These are phyloP conservation scores for Patagioenas fasciata DNA, from an alignment of 2,113 vertebrate species.

Conservation along the genomic window DNA sequence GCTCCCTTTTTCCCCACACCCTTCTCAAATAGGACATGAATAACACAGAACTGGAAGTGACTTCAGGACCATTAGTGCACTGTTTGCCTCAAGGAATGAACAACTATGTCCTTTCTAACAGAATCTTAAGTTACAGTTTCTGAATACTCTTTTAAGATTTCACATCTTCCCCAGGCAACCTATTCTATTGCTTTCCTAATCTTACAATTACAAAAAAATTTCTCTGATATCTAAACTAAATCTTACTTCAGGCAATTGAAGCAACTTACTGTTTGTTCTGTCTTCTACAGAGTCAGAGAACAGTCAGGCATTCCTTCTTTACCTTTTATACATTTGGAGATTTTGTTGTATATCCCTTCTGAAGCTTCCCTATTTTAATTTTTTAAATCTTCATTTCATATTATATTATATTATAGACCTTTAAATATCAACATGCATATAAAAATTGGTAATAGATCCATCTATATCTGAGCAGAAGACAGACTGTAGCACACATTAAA, in stretches of 20 bases:
- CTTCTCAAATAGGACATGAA: neutral
- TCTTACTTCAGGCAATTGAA: neutral
- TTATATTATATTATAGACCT: neutral
- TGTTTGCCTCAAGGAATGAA: neutral
- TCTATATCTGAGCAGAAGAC: neutral
- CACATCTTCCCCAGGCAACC: neutral
- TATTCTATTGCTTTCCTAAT: neutral
- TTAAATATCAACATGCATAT: neutral
- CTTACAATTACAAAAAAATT: neutral
- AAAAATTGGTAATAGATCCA: neutral
- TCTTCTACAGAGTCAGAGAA: neutral
- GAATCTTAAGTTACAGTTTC: neutral
- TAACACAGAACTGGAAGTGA: neutral
- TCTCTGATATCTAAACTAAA: neutral
- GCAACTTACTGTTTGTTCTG: neutral
- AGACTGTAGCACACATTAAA: neutral
- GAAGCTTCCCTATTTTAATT: neutral
- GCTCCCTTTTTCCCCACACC: rapidly evolving
- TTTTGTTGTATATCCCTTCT: neutral
- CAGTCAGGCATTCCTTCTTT: neutral
- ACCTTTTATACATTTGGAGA: neutral
- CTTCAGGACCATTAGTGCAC: neutral
- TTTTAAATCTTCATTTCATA: neutral
- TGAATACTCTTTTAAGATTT: neutral
- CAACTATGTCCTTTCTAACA: neutral